Conservation (phyloP, 1,140 invertebrate genomes). For the Argopecten irradians region DNA sequence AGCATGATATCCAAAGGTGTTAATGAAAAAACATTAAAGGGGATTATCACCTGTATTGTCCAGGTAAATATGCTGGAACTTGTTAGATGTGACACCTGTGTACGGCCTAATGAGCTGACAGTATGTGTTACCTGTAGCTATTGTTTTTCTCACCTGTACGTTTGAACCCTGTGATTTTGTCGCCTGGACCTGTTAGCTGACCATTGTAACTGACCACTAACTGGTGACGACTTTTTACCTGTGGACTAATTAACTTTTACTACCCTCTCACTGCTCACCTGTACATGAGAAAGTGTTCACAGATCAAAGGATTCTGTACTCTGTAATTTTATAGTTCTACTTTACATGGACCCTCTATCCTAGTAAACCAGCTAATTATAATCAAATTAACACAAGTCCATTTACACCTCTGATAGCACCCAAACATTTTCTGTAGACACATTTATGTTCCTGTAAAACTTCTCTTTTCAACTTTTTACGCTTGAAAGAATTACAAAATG, state of each 20-base stretch:
- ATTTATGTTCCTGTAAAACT: background rate
- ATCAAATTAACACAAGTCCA: background rate
- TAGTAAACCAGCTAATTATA: background rate
- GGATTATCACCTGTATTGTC: background rate
- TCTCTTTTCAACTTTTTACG: background rate
- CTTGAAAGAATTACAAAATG: background rate
- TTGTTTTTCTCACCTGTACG: background rate
- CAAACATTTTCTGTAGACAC: no score
- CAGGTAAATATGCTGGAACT: conserved; percentile 4
- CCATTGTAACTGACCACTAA: background rate
- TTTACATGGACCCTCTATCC: background rate
- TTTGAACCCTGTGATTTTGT: background rate
- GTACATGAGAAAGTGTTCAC: background rate
- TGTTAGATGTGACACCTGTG: conserved; percentile 1
- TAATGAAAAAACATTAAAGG: background rate
- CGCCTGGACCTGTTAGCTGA: background rate
- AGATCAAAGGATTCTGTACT: background rate
- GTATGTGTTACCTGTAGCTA: background rate
- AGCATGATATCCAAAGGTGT: background rate
- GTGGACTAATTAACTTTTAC: background rate
- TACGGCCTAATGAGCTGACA: background rate
- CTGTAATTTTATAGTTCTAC: background rate
- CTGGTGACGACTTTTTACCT: background rate
- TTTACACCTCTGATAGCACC: no score
- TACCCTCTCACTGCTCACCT: background rate